Evolutionary conservation across 30 jellyfish, hydroid and myxozoan species (phyloP).

Genomic region (Catostylus mosaicus): DNA sequence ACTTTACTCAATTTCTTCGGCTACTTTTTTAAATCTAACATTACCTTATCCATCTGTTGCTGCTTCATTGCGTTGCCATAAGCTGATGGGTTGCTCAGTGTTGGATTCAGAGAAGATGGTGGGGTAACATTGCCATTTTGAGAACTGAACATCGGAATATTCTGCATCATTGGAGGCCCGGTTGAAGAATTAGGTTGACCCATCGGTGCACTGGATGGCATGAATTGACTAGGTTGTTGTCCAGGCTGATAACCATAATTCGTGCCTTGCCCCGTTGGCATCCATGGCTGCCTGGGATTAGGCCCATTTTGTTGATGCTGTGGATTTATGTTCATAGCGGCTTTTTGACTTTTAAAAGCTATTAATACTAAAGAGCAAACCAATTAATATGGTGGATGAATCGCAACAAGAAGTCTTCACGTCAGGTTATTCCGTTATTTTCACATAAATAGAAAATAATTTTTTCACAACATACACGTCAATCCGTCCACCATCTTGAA

Average conservation of each 20-base stretch:
- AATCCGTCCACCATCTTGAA: constrained; percentile 57
- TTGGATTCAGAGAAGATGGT: constrained; percentile 65
- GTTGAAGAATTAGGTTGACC: constrained; percentile 42
- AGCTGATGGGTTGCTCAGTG: constrained; percentile 19
- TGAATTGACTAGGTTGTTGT: constrained; percentile 29
- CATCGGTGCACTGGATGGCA: constrained; percentile 15
- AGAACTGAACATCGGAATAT: constrained; percentile 56
- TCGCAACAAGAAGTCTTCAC: background rate
- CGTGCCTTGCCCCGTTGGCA: constrained; percentile 43
- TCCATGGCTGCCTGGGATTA: constrained; percentile 51
- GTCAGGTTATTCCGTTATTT: background rate
- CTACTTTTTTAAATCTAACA: background rate
- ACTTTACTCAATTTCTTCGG: background rate
- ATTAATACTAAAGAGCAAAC: background rate
- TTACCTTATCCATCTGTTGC: constrained; percentile 58
- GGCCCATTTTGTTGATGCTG: constrained; percentile 58
- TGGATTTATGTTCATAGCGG: constrained; percentile 45
- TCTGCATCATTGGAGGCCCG: constrained; percentile 45
- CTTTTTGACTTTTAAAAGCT: background rate
- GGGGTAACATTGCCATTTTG: constrained; percentile 68
- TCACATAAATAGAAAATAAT: background rate
- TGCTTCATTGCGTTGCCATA: constrained; percentile 30
- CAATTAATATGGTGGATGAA: background rate
- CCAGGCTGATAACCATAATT: constrained; percentile 33
- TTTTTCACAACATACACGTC: constrained; percentile 41